Evolutionary conservation across 2,888 invertebrate species (phyloP).

Genomic region (Lepidochitona cinerea): DNA sequence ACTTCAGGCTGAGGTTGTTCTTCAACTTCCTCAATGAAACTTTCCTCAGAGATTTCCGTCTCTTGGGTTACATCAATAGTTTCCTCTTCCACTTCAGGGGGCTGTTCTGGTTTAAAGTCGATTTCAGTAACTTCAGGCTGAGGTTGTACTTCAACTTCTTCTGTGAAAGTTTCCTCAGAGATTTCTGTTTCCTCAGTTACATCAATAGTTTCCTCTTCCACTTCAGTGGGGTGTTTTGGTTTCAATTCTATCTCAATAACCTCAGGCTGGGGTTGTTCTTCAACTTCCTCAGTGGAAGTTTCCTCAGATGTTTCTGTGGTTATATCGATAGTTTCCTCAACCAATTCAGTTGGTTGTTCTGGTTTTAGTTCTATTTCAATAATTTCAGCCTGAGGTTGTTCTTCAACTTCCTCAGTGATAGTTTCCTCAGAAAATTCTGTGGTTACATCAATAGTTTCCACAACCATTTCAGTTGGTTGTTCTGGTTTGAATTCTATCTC

Average conservation of each 20-base stretch:
- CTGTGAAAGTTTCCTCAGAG: not conserved
- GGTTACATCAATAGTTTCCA: slow-evolving; percentile 17
- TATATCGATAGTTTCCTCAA: not conserved
- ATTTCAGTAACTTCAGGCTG: not conserved
- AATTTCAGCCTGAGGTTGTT: not conserved
- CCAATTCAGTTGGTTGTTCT: not conserved
- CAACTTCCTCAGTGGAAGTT: not conserved
- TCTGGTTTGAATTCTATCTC: not conserved
- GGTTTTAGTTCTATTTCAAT: not conserved
- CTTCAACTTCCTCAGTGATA: not conserved
- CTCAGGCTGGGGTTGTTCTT: not conserved
- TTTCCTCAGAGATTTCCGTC: not conserved
- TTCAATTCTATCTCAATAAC: not conserved
- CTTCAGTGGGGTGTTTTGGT: no score
- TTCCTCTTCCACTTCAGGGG: not conserved
- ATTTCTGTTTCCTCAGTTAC: no score
- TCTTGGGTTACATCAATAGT: not conserved
- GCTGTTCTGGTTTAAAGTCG: not conserved
- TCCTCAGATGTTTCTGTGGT: not conserved
- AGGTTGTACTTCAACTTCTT: not conserved
- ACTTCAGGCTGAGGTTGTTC: not conserved
- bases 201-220: no score
- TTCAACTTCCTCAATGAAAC: not conserved
- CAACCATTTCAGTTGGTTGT: no score
- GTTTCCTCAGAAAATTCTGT: slow-evolving; percentile 18